A percentile compares a stretch with the other conserved stretches of the same genome.
Evolutionary conservation across 2,888 invertebrate species (phyloP).

Genomic region (Acleris sparsana): DNA sequence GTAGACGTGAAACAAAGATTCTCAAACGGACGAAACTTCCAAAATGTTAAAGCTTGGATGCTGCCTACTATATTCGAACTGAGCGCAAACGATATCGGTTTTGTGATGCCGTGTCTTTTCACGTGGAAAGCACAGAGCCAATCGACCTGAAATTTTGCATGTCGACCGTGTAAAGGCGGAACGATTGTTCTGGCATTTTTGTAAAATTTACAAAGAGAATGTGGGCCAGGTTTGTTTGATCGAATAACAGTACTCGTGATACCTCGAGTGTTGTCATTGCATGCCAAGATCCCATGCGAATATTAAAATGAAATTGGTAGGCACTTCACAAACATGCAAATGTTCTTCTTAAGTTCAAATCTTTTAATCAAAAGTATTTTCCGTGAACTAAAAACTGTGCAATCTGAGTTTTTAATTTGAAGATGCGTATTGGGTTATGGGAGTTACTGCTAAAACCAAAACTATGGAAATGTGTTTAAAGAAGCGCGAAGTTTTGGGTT

Average conservation of each 20-base stretch:
- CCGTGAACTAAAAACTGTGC: too few species aligned
- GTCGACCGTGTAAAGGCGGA: conserved; percentile 28
- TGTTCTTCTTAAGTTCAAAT: too few species aligned
- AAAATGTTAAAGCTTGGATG: neutral
- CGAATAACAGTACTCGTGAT: neutral
- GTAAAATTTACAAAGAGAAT: conserved; percentile 20
- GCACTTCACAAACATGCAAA: too few species aligned
- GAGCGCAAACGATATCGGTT: conserved; percentile 26
- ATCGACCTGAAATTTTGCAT: conserved; percentile 35
- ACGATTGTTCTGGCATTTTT: conserved; percentile 27
- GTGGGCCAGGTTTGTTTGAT: neutral
- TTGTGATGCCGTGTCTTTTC: conserved; percentile 15
- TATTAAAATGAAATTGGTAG: too few species aligned
- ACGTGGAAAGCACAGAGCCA: conserved; percentile 28
- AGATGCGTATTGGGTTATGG: too few species aligned
- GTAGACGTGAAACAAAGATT: neutral
- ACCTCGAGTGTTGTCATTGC: too few species aligned
- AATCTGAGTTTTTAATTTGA: too few species aligned
- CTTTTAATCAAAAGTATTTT: too few species aligned
- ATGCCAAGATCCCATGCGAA: too few species aligned
- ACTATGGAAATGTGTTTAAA: too few species aligned
- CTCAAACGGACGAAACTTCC: neutral
- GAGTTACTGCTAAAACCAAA: too few species aligned
- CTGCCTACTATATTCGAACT: conserved; percentile 13
- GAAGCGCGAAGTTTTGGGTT: too few species aligned